Percentiles rank a stretch among this genome's conserved stretches.
Evolutionary conservation across 2,113 vertebrate species (phyloP).

Genomic region (Mirounga angustirostris): DNA sequence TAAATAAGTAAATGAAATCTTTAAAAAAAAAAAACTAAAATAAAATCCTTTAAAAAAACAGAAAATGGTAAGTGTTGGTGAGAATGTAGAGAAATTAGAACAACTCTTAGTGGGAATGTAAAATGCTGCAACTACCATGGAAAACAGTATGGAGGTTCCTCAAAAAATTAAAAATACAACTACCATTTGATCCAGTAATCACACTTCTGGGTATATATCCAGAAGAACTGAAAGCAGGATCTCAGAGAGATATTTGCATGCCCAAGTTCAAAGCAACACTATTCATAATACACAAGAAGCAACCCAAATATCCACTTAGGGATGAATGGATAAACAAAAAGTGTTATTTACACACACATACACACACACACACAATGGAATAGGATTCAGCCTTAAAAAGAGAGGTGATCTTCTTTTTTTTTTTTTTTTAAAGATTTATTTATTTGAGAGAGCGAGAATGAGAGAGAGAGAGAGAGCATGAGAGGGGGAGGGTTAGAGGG

Average conservation of each 20-base stretch:
- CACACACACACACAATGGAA: not conserved
- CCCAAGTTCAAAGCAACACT: not conserved
- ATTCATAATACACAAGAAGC: not conserved
- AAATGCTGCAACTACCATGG: not conserved
- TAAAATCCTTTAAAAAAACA: not conserved
- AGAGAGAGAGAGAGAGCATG: too few relatives aligned
- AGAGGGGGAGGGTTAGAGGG: too few relatives aligned
- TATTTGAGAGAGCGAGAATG: too few relatives aligned
- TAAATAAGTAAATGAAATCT: not conserved
- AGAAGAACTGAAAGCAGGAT: not conserved
- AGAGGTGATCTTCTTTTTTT: not conserved
- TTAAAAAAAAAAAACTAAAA: not conserved
- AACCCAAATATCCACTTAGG: not conserved
- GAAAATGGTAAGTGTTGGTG: not conserved
- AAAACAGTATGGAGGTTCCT: not conserved
- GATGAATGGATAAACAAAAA: not conserved
- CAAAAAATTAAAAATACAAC: conserved; percentile 10
- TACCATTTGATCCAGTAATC: not conserved
- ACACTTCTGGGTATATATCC: not conserved
- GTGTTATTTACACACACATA: not conserved
- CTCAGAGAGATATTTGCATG: not conserved
- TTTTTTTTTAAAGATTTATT: too few relatives aligned
- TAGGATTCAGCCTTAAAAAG: not conserved
- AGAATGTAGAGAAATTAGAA: not conserved
- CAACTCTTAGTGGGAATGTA: not conserved